These are phyloP conservation scores for Myathropa florea DNA, from an alignment of 2,888 invertebrate genomes.

Conservation along the genomic window DNA sequence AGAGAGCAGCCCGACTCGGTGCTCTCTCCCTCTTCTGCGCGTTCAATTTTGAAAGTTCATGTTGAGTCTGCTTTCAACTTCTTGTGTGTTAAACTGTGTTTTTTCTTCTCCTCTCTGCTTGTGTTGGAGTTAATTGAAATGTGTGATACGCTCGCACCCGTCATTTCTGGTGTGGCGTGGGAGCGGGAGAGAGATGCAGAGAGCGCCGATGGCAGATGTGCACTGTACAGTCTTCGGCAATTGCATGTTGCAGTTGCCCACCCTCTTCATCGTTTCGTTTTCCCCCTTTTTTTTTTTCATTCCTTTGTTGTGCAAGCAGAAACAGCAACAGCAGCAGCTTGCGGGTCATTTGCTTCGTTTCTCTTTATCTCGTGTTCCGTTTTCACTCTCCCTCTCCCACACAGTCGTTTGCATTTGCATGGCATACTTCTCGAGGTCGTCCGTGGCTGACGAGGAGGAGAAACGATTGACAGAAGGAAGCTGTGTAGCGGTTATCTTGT, in stretches of 20 bases:
- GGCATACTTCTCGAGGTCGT: conserved; percentile 62
- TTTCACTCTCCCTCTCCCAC: conserved; percentile 35
- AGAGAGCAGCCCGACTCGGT: conserved; percentile 27
- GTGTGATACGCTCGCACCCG: conserved; percentile 42
- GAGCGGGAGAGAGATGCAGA: neutral
- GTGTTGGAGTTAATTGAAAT: conserved; percentile 60
- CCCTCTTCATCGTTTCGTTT: conserved; percentile 47
- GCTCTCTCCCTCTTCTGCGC: neutral
- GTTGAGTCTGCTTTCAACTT: conserved; percentile 52
- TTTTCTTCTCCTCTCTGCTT: conserved; percentile 1
- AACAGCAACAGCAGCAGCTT: conserved; percentile 30
- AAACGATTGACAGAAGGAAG: neutral
- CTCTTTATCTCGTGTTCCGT: conserved; percentile 1
- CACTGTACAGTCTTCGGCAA: conserved; percentile 14
- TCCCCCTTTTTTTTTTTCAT: conserved; percentile 49
- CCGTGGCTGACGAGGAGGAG: neutral
- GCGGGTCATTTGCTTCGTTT: conserved; percentile 27
- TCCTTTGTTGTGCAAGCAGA: conserved; percentile 33
- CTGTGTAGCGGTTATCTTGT: neutral
- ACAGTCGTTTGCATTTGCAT: conserved; percentile 29
- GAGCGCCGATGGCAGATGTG: conserved; percentile 63
- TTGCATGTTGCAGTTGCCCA: conserved; percentile 43
- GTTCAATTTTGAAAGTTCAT: conserved; percentile 53
- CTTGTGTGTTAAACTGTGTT: conserved; percentile 24
- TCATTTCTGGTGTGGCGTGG: neutral